Evolutionary conservation across 2,797 vertebrate species (phyloP), one percentile per base, ranked within the genome.

Genomic region (Ctenochaetus hawaiiensis): DNA sequence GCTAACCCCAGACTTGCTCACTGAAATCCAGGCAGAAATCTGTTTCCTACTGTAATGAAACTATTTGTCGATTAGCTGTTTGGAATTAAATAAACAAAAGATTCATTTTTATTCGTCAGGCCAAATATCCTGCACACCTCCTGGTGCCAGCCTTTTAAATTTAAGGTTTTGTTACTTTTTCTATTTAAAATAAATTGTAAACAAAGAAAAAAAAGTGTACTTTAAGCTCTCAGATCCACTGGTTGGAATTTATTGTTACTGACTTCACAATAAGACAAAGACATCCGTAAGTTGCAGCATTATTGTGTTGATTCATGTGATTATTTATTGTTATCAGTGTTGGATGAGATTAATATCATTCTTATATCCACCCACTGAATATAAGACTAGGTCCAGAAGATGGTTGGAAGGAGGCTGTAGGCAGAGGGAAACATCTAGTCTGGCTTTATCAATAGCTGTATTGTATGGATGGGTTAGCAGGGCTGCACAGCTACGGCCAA

Each of bases 1-100:
- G 73, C 47, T 80, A 71, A 82, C 63, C 67, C 39, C 54, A n/a
- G 72, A 77, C 78, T 63, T 65, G 72, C 37, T 68, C 30, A 80
- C 43, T 34, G 60, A 76, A 84, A 74, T 47, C 39, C 44, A 34
- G 67, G 54, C n/a, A 60, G 53, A 43, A n/a, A 69, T 8, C 37
- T n/a, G 3, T 30, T 53, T 6, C 20, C 13, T 53, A 34, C 58
- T 64, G 56, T 0, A 23, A 23, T 7, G 3, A 39, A 68, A 41
- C 30, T 3, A 49, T 22, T n/a, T 20, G 37, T 58, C 1, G 1
- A 47, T 39, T 44, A 12, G 23, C 57, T 37, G 11, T 6, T 16
- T 61, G 5, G 11, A 45, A 12, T 10, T 8, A 62, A 14, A 45
- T 18, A 5, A 2, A 16, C 4, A n/a, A 41, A 39, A 1, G 3